Conservation (phyloP, 2,797 vertebrate genomes). For the Chromis chromis region DNA sequence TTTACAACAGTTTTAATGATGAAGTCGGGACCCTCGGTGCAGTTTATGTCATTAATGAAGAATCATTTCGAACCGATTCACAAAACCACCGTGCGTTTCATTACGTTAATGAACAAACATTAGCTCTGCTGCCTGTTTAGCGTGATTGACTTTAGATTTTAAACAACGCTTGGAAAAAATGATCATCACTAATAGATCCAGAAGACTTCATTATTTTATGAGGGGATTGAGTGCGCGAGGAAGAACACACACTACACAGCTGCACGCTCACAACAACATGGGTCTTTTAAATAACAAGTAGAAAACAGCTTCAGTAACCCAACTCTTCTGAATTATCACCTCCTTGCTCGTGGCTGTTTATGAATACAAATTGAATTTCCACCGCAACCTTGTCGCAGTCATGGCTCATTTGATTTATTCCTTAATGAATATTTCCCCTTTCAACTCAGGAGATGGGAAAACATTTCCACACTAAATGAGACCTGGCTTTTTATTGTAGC, state of each 20-base stretch:
- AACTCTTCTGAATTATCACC: slow-evolving; percentile 83
- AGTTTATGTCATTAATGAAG: slow-evolving; percentile 56
- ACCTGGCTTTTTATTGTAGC: slow-evolving; percentile 67
- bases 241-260: slow-evolving; percentile 1
- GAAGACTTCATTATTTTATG: slow-evolving; percentile 66
- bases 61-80: slow-evolving; percentile 40
- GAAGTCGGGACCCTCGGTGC: slow-evolving; percentile 31
- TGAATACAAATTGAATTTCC: slow-evolving; percentile 87
- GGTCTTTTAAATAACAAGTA: slow-evolving; percentile 78
- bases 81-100: slow-evolving; percentile 33
- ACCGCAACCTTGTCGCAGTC: slow-evolving; percentile 75
- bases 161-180: slow-evolving; percentile 74
- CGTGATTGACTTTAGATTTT: slow-evolving; percentile 74
- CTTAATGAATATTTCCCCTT: slow-evolving; percentile 84
- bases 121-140: slow-evolving; percentile 53
- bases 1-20: slow-evolving; percentile 51
- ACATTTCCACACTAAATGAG: slow-evolving; percentile 81
- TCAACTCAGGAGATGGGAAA: slow-evolving; percentile 81
- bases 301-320: slow-evolving; percentile 73
- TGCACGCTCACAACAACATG: slow-evolving; percentile 21
- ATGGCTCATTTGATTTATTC: slow-evolving; percentile 87
- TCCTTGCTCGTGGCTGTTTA: slow-evolving; percentile 80
- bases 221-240: slow-evolving; percentile 42
- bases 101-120: slow-evolving; percentile 67
- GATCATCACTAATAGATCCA: slow-evolving; percentile 69